These are phyloP conservation scores for Melieria omissa DNA, from an alignment of 2,888 invertebrate species.

Conservation along the genomic window DNA sequence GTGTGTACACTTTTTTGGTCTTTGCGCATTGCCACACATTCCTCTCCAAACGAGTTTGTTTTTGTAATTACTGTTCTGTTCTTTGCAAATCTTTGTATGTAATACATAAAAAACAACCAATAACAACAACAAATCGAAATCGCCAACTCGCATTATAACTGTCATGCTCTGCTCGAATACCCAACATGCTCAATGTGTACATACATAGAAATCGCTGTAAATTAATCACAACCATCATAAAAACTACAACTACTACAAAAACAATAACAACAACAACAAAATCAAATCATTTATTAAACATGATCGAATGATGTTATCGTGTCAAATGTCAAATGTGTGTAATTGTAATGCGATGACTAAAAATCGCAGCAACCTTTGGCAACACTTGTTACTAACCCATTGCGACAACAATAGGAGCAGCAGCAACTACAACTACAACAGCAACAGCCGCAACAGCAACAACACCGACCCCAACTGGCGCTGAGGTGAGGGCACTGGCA, in stretches of 20 bases:
- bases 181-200: constrained; percentile 1
- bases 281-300: background rate
- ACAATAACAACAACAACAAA: constrained; percentile 30
- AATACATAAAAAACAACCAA: background rate
- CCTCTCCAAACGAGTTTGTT: background rate
- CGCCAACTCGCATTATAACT: background rate
- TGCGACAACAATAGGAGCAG: constrained; percentile 22
- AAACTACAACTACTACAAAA: background rate
- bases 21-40: background rate
- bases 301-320: background rate
- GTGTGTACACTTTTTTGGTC: background rate
- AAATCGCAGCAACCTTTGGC: background rate
- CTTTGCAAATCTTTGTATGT: background rate
- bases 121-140: background rate
- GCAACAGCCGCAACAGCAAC: constrained; percentile 35
- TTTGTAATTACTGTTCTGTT: background rate
- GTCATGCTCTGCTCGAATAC: background rate
- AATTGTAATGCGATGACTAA: background rate
- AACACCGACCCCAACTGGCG: constrained; percentile 5
- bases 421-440: constrained; percentile 32
- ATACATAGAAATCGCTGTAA: background rate
- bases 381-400: background rate
- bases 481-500: background rate
- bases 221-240: no score
- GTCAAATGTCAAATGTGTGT: background rate